Conservation (phyloP, 2,888 invertebrate genomes). For the Trilocha varians region DNA sequence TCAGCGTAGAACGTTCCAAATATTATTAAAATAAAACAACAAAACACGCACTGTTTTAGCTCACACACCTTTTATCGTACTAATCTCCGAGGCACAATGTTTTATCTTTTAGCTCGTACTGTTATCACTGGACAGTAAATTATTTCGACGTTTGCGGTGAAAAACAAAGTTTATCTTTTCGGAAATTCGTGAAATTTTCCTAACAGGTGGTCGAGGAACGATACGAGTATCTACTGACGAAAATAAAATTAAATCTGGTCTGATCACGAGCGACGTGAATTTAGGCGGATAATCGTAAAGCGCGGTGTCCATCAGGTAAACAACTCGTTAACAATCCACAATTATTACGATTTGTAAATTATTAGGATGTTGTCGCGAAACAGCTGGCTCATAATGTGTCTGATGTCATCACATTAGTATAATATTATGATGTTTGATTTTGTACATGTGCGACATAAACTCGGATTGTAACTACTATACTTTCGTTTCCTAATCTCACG, state of each 20-base stretch:
- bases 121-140: conserved; percentile 54
- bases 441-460: no score
- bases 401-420: no score
- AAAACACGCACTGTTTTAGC: conserved; percentile 24
- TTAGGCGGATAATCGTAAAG: conserved; percentile 10
- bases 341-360: no score
- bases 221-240: conserved; percentile 19
- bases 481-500: background rate
- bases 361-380: no score
- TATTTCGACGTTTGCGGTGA: conserved; percentile 39
- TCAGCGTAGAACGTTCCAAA: conserved; percentile 17
- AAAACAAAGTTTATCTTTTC: conserved; percentile 27
- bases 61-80: conserved; percentile 41
- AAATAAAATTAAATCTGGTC: conserved; percentile 31
- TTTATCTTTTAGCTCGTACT: conserved; percentile 40
- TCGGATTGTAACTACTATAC: no score
- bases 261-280: conserved; percentile 14
- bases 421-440: no score
- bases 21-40: conserved; percentile 21
- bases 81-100: conserved; percentile 41
- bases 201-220: conserved; percentile 9
- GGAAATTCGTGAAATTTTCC: conserved; percentile 20
- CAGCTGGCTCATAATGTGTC: no score
- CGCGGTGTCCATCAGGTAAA: background rate
- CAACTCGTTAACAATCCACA: no score